phyloP scores from a whole-genome alignment of 1,140 invertebrate genomes.

The Halesus radiatus region DNA sequence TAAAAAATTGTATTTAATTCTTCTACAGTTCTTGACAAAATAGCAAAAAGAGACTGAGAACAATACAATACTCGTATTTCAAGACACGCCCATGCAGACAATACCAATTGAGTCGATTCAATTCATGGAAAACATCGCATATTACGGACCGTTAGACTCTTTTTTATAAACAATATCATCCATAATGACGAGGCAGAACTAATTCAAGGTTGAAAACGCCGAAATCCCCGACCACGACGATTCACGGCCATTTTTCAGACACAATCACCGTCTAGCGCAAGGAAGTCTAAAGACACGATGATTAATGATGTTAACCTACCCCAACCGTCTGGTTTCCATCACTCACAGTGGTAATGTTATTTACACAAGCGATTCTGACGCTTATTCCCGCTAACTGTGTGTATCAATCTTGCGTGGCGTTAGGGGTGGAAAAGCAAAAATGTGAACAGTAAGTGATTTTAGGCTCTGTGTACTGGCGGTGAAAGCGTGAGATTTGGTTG shows the following conservation, averaged over 20 bases:
- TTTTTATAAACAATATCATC: background rate
- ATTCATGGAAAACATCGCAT: too few species aligned
- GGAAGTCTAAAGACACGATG: slow-evolving; percentile 21
- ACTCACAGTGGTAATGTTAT: background rate
- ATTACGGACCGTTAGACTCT: too few species aligned
- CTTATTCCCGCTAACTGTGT: background rate
- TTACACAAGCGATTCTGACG: slow-evolving; percentile 1
- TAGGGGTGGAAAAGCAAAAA: background rate
- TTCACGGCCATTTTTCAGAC: slow-evolving; percentile 14
- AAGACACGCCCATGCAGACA: too few species aligned
- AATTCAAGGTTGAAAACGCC: background rate
- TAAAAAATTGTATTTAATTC: too few species aligned
- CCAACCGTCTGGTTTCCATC: slow-evolving; percentile 14
- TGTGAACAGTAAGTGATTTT: background rate
- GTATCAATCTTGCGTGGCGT: background rate
- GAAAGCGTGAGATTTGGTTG: background rate
- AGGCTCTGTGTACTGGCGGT: background rate
- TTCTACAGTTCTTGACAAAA: too few species aligned
- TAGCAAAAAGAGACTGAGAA: too few species aligned
- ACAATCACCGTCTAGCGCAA: slow-evolving; percentile 22
- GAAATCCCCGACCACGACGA: background rate
- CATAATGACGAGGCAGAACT: slow-evolving; percentile 3
- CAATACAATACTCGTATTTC: too few species aligned
- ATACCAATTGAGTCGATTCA: too few species aligned
- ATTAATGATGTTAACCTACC: slow-evolving; percentile 38